Base-by-base conservation (phyloP, 2,888 invertebrate species). In the Nomada fabriciana region DNA sequence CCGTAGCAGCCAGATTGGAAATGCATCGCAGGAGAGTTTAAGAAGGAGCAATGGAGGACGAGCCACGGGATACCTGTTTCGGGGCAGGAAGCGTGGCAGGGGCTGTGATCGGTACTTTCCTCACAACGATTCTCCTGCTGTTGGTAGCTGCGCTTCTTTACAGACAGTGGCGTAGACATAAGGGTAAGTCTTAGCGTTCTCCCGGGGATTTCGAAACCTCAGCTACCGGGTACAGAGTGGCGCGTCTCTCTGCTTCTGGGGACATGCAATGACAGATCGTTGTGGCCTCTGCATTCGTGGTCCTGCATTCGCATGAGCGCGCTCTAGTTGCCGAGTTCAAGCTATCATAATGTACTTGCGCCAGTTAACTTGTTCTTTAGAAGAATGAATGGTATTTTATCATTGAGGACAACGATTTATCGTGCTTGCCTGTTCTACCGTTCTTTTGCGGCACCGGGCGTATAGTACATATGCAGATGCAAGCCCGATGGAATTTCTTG, bases 1-100 rank as follows among this genome's bases (percentile, higher is more conserved):
- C 63, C 55, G 57, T 64, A 67, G 57, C 67, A 69, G 69, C 50
- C 57, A 75, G 36, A 60, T 73, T 79, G 82, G 77, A 85, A 76
- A 87, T 80, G 86, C 53, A 77, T 76, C 74, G 74, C 64, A 80
- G 71, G 73, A 80, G 76, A 61, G 61, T 63, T 78, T 76, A 72
- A 78, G 61, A 79, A 76, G 74, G 84, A 84, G 82, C 75, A 80
- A 88, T 88, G 88, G 88, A 89, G 84, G 86, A 88, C 83, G 86
- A 79, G 67, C 72, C 77, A 68, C 87, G 89, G 86, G 91, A 91
- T 84, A 89, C 88, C 76, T 96, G 96, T 94, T 96, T 96, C 94
- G 95, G 96, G 89, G 95, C 96, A 90, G 96, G 96, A 86, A 96
- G 96, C 92, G 95, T 97, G 82, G 96, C 96, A 79, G 96, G 96